Base-by-base conservation (phyloP, 2,113 vertebrate genomes). In the Podiceps cristatus region DNA sequence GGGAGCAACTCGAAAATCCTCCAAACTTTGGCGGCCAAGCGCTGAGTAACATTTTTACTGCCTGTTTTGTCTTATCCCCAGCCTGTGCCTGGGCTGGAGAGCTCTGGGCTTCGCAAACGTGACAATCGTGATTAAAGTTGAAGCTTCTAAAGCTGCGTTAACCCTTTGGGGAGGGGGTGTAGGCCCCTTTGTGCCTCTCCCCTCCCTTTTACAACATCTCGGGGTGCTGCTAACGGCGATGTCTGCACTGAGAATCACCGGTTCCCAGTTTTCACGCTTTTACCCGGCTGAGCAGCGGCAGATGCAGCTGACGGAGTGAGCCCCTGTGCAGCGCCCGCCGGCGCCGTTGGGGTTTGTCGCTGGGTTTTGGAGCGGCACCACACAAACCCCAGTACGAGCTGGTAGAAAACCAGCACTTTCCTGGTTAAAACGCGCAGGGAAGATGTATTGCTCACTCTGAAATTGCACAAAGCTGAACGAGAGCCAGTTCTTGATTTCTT, bases 401-500 rank as follows among this genome's bases (percentile, higher is more conserved):
- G n/a, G 59, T 11, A 22, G 63, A 37, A 83, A 76, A 40, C 76
- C 83, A 74, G 96, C 12, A 2, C 74, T 82, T 0, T 3, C 49
- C 66, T 69, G 85, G 85, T 93, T 94, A 96, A 93, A 27, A 28
- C 8, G 82, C 20, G 0, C 52, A 7, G 80, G 79, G 83, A 27
- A 59, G 83, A 83, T 13, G 62, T 6, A 35, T 89, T 60, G 84
- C 95, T 96, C 58, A 2, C 58, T 14, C 75, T 11, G 60, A 12
- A 19, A 4, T 87, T 95, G 95, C 95, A 95, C 93, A 90, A 94
- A 94, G 85, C 90, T 96, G 96, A 92, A 62, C 11, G 0, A 4
- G 15, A 45, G 93, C 95, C 96, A 95, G 96, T 76, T 73, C 92
- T 69, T 11, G 23, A 53, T 82, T 96, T 95, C 97, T 85, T 35